Percentiles rank a stretch among this genome's conserved stretches.
These are phyloP conservation scores for Dione vanillae DNA, from an alignment of 2,888 invertebrate genomes.

Conservation along the genomic window DNA sequence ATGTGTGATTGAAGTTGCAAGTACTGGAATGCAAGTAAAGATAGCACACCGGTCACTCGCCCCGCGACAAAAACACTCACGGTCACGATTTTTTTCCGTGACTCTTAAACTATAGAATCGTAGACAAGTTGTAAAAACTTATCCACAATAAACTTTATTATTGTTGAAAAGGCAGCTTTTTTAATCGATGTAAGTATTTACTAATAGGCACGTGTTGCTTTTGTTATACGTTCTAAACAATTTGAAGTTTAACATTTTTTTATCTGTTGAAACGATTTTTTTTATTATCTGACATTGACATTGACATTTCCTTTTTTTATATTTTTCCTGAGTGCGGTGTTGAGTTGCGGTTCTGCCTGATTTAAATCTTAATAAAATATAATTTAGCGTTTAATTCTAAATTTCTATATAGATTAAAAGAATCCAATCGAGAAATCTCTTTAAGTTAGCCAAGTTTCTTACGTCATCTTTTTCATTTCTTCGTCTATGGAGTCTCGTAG, in stretches of 20 bases:
- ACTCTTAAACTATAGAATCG: slow-evolving; percentile 57
- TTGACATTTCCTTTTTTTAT: background rate
- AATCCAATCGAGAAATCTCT: slow-evolving; percentile 11
- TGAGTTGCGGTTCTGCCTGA: background rate
- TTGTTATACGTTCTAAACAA: background rate
- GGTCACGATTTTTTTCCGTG: slow-evolving; percentile 71
- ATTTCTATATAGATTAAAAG: background rate
- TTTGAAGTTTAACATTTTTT: background rate
- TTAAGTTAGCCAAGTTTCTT: background rate
- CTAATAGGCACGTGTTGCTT: slow-evolving; percentile 36
- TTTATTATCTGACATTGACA: background rate
- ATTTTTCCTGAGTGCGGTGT: background rate
- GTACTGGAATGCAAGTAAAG: slow-evolving; percentile 42
- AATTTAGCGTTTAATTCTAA: background rate
- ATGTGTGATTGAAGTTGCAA: background rate
- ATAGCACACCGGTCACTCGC: slow-evolving; percentile 55
- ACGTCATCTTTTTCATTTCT: background rate
- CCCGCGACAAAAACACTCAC: slow-evolving; percentile 60
- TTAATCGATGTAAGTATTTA: slow-evolving; percentile 32
- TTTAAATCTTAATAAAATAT: background rate
- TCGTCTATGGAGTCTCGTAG: background rate
- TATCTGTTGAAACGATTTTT: background rate
- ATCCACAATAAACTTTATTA: slow-evolving; percentile 42
- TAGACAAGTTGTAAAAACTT: slow-evolving; percentile 45
- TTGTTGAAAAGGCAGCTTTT: slow-evolving; percentile 34